phyloP scores from a whole-genome alignment of 2,888 invertebrate species.

The Exephanes ischioxanthus region DNA sequence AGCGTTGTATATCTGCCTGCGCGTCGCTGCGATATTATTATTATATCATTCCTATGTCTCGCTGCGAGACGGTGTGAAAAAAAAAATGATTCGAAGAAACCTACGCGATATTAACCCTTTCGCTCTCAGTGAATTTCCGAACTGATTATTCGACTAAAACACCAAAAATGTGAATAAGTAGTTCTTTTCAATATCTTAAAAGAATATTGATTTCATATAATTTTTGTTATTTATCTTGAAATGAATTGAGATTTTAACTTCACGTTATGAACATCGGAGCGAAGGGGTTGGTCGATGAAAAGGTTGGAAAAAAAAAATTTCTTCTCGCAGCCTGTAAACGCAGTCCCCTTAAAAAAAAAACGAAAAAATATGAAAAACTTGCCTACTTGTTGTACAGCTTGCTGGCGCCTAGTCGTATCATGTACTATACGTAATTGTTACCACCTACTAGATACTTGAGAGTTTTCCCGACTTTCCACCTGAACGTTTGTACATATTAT shows the following conservation, averaged over 20 bases:
- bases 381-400: conserved; percentile 66
- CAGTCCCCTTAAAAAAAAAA: conserved; percentile 41
- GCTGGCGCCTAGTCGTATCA: conserved; percentile 59
- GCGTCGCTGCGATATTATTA: conserved; percentile 72
- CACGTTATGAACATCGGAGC: background rate
- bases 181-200: background rate
- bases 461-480: conserved; percentile 58
- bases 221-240: background rate
- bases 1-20: conserved; percentile 74
- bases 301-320: background rate
- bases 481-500: conserved; percentile 64
- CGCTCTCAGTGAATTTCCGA: background rate
- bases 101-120: background rate
- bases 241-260: background rate
- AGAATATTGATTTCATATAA: background rate
- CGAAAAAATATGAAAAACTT: conserved; percentile 19
- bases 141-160: background rate
- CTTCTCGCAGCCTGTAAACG: conserved; percentile 23
- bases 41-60: conserved; percentile 67
- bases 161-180: background rate
- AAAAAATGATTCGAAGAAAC: background rate
- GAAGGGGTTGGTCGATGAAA: background rate
- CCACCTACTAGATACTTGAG: conserved; percentile 59
- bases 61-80: conserved; percentile 26
- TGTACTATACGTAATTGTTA: conserved; percentile 63